Evolutionary conservation across 2,113 vertebrate genomes (phyloP), one percentile per base, ranked within the genome.

Genomic region (Psilopsiagon aurifrons): DNA sequence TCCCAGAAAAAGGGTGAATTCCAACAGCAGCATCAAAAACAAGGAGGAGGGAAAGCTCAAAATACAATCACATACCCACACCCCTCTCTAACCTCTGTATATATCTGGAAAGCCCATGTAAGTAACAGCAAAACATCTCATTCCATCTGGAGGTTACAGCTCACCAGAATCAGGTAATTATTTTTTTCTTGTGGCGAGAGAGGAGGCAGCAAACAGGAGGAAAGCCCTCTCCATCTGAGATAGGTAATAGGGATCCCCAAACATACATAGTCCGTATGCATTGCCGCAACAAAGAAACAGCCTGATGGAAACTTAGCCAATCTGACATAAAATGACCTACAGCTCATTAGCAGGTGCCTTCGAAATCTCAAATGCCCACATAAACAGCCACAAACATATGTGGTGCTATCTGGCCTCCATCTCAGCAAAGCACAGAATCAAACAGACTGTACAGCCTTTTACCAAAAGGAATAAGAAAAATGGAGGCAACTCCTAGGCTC

Each of bases 351-450:
- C 62, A 91, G 91, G 91, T 95, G 83, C 47, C 92, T 95, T 84
- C 73, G 66, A 87, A 83, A 93, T 92, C 92, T 89, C 74, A 73
- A 89, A 92, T 95, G 74, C 91, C 92, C 92, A 94, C 92, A 96
- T 64, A 92, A 91, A 89, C 83, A 94, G 90, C 96, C 88, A 93
- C 92, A 90, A 83, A 92, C 29, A 17, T 20, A 91, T 59, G 54
- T 62, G 41, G 78, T 59, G 31, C 66, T 96, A 95, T 89, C 80
- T 82, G 73, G 47, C 80, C 88, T 90, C 39, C 76, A 96, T 84
- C 91, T 96, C 86, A 60, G 41, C 51, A 83, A 76, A 84, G 82
- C 52, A 85, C 16, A 15, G 33, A 83, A 73, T 43, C 71, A 86
- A 37, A 83, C 8, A 69, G 28, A 81, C 20, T 23, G 17, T 14